Conservation (phyloP, 2,113 vertebrate genomes). For the Neogale vison region DNA sequence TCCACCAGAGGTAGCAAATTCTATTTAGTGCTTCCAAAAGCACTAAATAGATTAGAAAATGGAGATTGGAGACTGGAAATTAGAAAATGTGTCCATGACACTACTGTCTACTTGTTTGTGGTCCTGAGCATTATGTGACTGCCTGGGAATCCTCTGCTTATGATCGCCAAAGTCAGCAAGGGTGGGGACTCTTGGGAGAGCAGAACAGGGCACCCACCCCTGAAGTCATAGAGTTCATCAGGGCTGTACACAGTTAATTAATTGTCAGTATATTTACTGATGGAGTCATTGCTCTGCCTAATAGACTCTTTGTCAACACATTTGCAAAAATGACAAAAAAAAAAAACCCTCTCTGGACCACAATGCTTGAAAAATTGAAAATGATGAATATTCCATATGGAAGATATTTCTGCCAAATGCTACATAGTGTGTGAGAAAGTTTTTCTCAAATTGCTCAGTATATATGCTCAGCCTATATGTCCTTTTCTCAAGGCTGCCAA, state of each 20-base stretch:
- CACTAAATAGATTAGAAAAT: neutral
- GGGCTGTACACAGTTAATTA: neutral
- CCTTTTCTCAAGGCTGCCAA: slow-evolving; percentile 57
- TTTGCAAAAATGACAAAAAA: neutral
- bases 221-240: neutral
- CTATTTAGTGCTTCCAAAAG: neutral
- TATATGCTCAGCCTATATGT: slow-evolving; percentile 54
- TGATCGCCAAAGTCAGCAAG: neutral
- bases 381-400: slow-evolving; percentile 33
- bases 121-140: neutral
- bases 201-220: neutral
- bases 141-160: neutral
- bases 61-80: neutral
- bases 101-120: neutral
- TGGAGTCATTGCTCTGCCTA: neutral
- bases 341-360: neutral
- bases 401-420: slow-evolving; percentile 63
- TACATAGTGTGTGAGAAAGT: slow-evolving; percentile 54
- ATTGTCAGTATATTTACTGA: neutral
- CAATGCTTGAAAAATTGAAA: slow-evolving; percentile 52
- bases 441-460: slow-evolving; percentile 50
- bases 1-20: neutral
- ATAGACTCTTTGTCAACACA: neutral
- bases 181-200: neutral
- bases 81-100: neutral